Base-by-base conservation (phyloP, 2,888 invertebrate genomes). In the Pseudococcus jackbeardsleyi region DNA sequence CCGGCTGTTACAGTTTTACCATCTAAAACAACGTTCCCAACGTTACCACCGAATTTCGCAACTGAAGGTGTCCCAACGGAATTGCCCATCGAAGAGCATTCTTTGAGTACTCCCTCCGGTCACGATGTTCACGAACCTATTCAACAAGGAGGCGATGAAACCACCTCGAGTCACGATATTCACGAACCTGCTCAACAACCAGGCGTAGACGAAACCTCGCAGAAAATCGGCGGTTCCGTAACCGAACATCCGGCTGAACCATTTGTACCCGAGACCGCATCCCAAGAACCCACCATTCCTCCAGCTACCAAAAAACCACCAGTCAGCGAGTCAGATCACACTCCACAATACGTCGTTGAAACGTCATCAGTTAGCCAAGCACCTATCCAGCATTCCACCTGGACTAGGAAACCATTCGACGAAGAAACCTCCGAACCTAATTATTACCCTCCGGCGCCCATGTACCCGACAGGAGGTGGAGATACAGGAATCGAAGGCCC, bases 341-440 rank as follows among this genome's bases (percentile, higher is more conserved):
- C 1, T 6, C 42, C 22, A 4, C 79, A 6, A n/a, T 85, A 39
- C 3, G 22, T 46, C 1, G n/a, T 33, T 0, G 54, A 42, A 64
- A 68, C 33, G 33, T 86, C 88, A 33, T 77, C 68, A 84, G 90
- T 89, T 12, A 79, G 88, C 1, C 88, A 87, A 68, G 48, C 88
- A 17, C 87, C 89, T 19, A 89, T 88, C 72, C 90, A 89, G 42
- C 89, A 88, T 54, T 89, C 89, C 0, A 88, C 89, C 11, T 90
- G 90, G 90, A 90, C 90, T 9, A 89, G 86, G 39, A 90, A 90
- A 86, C 90, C 90, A 22, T 84, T 89, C 89, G 89, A 89, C 86
- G 86, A 90, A 85, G 86, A 89, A 79, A 85, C 89, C n/a, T 89
- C 89, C 59, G 85, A 90, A 89, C 33, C 89, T 22, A 85, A 84